Base-by-base conservation (phyloP, 1,140 invertebrate species). In the Platorchestia sp. region DNA sequence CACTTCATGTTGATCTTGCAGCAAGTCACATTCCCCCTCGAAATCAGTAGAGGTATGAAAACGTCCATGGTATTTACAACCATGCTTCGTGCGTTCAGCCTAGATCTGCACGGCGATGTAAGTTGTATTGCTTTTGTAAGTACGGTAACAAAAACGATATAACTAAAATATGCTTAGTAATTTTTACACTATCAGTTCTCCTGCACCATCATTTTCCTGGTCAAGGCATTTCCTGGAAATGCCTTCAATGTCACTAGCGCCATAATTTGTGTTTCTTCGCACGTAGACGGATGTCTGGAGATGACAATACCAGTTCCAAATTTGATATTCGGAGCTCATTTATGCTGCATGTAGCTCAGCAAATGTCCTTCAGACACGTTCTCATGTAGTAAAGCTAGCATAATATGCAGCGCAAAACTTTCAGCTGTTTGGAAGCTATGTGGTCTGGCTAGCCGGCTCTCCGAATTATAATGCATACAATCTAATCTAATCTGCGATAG, bases 401-500 rank as follows among this genome's bases (percentile, higher is more conserved):
- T 3, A 75, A 22, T 75, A 75, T 75, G 59, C 59, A 75, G 59
- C 27, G 59, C 59, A 75, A 22, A 36, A 75, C 36, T 75, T 75
- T 36, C 59, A 14, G 36, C 14, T 10, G 59, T 22, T 75, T 19
- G 59, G 7, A 10, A 22, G 59, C 59, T 75, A 75, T 75, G 59
- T 75, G 6, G 59, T 10, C 59, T 36, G 59, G 59, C 59, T 75
- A 36, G 59, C 59, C 27, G 14, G 59, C 59, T 75, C 59, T 22
- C 59, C 27, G 59, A 14, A 75, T 75, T 75, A 36, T 75, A 75
- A 10, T 75, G 59, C 59, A 75, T 89, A 89, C 87, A 89, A 89
- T 89, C 87, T 89, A 42, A 89, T 89, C 87, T 89, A 89, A 89
- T 89, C 87, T 89, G n/a, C 41, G 87, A 89, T 89, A 89, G 87